These are phyloP conservation scores for Axis porcinus DNA, from an alignment of 2,113 vertebrate genomes.

Conservation along the genomic window DNA sequence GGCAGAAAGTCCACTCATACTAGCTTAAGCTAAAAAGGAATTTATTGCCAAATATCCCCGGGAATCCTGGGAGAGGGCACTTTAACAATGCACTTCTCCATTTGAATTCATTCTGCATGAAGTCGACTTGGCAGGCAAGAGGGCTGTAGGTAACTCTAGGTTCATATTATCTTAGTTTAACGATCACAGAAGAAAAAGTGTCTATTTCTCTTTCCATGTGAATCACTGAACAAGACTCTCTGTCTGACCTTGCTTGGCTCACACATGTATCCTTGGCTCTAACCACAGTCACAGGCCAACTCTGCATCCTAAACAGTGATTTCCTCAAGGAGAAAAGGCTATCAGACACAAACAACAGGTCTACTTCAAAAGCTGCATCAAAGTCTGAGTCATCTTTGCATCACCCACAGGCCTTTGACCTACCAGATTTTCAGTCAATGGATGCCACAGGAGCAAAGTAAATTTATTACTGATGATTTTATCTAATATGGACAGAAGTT, in stretches of 20 bases:
- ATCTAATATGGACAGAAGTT: not conserved
- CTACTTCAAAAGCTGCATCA: not conserved
- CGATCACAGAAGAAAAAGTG: not conserved
- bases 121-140: not conserved
- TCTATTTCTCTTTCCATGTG: not conserved
- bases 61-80: not conserved
- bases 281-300: not conserved
- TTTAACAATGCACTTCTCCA: not conserved
- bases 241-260: not conserved
- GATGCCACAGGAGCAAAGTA: not conserved
- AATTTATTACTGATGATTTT: not conserved
- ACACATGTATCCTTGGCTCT: not conserved
- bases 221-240: not conserved
- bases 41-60: conserved; percentile 22
- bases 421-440: not conserved
- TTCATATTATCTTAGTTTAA: not conserved
- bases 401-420: not conserved
- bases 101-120: conserved; percentile 9
- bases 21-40: conserved; percentile 24
- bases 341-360: not conserved
- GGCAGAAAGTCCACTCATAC: conserved; percentile 44
- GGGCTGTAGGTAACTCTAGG: not conserved
- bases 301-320: not conserved
- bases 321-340: not conserved
- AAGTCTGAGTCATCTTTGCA: not conserved